Percentiles rank a stretch among this genome's conserved stretches.
These are phyloP conservation scores for Stenichneumon culpator DNA, from an alignment of 2,888 invertebrate species.

Conservation along the genomic window DNA sequence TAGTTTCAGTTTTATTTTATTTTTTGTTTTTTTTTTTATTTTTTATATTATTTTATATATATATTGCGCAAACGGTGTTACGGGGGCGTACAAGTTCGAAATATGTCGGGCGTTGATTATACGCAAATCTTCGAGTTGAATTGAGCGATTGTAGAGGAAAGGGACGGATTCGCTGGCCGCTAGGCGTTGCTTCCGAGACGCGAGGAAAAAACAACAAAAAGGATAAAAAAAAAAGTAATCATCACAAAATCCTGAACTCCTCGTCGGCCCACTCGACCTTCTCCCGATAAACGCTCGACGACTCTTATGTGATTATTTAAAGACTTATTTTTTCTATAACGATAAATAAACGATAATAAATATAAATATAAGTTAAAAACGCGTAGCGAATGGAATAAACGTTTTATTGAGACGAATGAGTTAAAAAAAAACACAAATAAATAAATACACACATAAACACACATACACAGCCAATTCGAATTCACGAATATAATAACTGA, in stretches of 20 bases:
- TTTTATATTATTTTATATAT: not conserved
- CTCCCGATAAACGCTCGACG: constrained; percentile 76
- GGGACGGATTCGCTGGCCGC: constrained; percentile 21
- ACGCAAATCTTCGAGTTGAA: constrained; percentile 53
- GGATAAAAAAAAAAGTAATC: not conserved
- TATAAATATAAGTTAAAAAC: constrained; percentile 70
- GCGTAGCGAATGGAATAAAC: constrained; percentile 79
- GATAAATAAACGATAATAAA: constrained; percentile 79
- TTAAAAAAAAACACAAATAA: constrained; percentile 67
- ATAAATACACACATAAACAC: constrained; percentile 66
- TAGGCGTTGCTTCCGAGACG: not conserved
- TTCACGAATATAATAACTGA: constrained; percentile 38
- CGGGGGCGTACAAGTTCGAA: constrained; percentile 47
- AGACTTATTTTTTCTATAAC: constrained; percentile 85
- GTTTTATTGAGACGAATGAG: constrained; percentile 79
- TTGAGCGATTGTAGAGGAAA: constrained; percentile 47
- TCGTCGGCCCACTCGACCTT: constrained; percentile 52
- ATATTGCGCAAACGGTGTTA: constrained; percentile 35
- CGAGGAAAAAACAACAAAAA: constrained; percentile 29
- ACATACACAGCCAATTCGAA: constrained; percentile 41
- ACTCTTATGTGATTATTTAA: constrained; percentile 85
- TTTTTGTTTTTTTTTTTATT: constrained; percentile 20
- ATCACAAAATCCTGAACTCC: constrained; percentile 42
- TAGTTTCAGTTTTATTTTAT: constrained; percentile 38
- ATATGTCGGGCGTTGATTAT: constrained; percentile 28